phyloP scores from a whole-genome alignment of 2,888 invertebrate species.

The Norana najaformis region DNA sequence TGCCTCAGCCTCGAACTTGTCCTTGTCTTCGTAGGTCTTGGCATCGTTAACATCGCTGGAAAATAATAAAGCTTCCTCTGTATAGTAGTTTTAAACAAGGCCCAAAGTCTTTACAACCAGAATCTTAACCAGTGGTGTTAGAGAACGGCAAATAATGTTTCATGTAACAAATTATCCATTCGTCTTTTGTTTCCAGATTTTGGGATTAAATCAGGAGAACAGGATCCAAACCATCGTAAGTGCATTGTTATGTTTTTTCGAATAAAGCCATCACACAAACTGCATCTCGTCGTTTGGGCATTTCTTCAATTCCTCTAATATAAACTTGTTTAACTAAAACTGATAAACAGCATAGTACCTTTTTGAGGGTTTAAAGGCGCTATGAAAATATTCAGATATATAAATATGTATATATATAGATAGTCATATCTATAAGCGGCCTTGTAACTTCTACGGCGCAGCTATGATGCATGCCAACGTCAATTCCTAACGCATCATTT shows the following conservation, averaged over 20 bases:
- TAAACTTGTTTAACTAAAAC: background rate
- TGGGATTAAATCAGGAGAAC: slow-evolving; percentile 24
- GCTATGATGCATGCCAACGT: background rate
- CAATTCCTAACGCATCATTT: background rate
- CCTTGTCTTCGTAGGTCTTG: too few relatives aligned
- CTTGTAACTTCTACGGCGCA: background rate
- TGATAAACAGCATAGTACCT: background rate
- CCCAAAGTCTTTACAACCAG: too few relatives aligned
- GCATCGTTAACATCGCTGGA: too few relatives aligned
- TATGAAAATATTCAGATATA: background rate
- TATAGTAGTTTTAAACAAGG: too few relatives aligned
- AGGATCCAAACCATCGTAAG: background rate
- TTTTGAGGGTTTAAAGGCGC: background rate
- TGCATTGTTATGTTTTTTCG: background rate
- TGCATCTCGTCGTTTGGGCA: background rate
- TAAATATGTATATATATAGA: background rate
- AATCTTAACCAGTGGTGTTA: too few relatives aligned
- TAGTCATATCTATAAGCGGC: background rate
- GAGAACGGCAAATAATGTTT: too few relatives aligned
- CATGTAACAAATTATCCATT: too few relatives aligned
- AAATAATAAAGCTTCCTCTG: too few relatives aligned
- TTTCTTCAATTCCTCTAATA: background rate
- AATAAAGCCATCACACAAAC: background rate
- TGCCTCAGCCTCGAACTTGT: too few relatives aligned
- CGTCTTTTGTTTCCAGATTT: slow-evolving; percentile 1